Percentiles rank a stretch among this genome's conserved stretches.
These are phyloP conservation scores for Benitochromis conjunctus DNA, from an alignment of 2,113 vertebrate genomes.

Conservation along the genomic window DNA sequence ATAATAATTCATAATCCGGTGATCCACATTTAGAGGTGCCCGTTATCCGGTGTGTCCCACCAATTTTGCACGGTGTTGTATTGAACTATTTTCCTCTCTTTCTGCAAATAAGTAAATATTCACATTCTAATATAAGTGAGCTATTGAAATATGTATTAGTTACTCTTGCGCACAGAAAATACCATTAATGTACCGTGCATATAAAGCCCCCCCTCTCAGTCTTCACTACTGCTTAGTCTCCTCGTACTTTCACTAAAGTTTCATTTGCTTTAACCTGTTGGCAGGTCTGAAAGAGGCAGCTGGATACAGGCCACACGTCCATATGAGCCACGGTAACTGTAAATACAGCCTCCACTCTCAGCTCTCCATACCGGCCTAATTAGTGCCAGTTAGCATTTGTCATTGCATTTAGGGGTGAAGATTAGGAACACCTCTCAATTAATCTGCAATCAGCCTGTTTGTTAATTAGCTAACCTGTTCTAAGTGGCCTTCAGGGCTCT, in stretches of 20 bases:
- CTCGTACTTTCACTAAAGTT: not conserved
- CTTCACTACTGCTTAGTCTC: not conserved
- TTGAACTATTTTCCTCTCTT: not conserved
- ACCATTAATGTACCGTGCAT: not conserved
- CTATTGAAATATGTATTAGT: not conserved
- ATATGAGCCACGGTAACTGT: slow-evolving; percentile 43
- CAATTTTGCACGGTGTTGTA: not conserved
- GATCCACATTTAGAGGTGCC: not conserved
- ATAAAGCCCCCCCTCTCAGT: not conserved
- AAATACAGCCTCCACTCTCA: slow-evolving; percentile 53
- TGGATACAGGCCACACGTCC: slow-evolving; percentile 27
- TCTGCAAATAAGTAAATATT: not conserved
- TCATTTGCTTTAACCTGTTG: slow-evolving; percentile 12
- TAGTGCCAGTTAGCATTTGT: slow-evolving; percentile 69
- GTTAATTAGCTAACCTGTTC: slow-evolving; percentile 76
- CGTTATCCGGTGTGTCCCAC: not conserved
- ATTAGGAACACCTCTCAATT: slow-evolving; percentile 76
- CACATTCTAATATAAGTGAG: not conserved
- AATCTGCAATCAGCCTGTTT: slow-evolving; percentile 75
- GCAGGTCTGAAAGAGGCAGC: not conserved
- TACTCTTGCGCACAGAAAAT: not conserved
- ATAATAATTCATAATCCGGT: not conserved
- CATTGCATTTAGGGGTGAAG: slow-evolving; percentile 70
- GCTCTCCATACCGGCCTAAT: slow-evolving; percentile 61
- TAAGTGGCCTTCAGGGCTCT: slow-evolving; percentile 72